A percentile compares a stretch with the other conserved stretches of the same genome.
phyloP scores from a whole-genome alignment of 2,797 vertebrate species.

The Megaceryle alcyon region DNA sequence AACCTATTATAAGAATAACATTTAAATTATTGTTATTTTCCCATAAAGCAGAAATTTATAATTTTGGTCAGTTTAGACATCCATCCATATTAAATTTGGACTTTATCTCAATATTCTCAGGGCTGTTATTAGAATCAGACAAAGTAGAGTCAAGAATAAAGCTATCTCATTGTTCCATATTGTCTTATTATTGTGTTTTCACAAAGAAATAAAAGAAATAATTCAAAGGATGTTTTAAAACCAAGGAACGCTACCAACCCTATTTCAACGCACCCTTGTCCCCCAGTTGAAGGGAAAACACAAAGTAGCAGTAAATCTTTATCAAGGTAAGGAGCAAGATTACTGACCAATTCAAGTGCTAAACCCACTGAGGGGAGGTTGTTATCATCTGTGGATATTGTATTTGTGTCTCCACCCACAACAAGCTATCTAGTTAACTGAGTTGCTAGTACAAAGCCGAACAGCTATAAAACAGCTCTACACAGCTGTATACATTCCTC shows the following conservation, averaged over 20 bases:
- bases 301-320: neutral
- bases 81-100: neutral
- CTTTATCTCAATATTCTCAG: neutral
- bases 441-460: neutral
- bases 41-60: neutral
- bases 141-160: neutral
- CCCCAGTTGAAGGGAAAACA: neutral
- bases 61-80: neutral
- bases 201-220: neutral
- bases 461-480: neutral
- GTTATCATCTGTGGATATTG: neutral
- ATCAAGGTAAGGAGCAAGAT: neutral
- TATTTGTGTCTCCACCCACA: neutral
- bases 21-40: neutral
- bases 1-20: neutral
- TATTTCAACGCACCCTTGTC: neutral
- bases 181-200: neutral
- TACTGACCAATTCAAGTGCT: neutral
- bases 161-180: neutral
- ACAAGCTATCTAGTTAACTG: neutral
- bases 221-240: neutral
- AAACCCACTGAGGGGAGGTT: neutral
- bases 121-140: neutral
- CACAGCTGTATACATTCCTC: constrained; percentile 20
- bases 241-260: neutral